phyloP scores from a whole-genome alignment of 2,113 vertebrate genomes.

The Ahaetulla prasina region DNA sequence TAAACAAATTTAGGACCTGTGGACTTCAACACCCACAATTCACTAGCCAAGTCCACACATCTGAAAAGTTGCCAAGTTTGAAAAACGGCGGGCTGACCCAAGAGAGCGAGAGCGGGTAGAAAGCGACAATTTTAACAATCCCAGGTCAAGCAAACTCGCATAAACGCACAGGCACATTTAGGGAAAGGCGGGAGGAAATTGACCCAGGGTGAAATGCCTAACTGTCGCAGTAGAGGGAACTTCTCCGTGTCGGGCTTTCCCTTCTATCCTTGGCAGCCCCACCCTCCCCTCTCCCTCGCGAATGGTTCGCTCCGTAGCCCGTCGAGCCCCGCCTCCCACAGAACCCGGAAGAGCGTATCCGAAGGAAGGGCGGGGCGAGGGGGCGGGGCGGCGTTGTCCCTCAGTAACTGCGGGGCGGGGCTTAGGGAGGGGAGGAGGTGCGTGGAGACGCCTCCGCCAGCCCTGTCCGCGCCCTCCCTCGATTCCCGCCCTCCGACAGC shows the following conservation, averaged over 20 bases:
- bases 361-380: neutral
- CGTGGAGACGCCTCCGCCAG: neutral
- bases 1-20: neutral
- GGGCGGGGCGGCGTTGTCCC: conserved; percentile 27
- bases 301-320: conserved; percentile 1
- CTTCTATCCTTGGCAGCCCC: neutral
- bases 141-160: neutral
- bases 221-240: too few relatives aligned
- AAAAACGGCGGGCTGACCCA: neutral
- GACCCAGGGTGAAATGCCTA: fast-evolving
- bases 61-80: neutral
- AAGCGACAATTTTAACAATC: neutral
- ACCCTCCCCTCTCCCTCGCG: neutral
- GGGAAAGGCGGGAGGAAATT: neutral
- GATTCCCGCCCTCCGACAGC: conserved; percentile 41
- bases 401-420: neutral
- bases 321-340: conserved; percentile 1
- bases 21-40: neutral
- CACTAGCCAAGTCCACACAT: neutral
- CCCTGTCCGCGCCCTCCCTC: conserved; percentile 15
- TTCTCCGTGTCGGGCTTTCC: neutral
- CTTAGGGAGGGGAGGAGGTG: neutral
- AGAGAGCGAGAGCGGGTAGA: neutral
- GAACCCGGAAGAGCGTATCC: neutral
- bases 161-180: neutral